phyloP scores from a whole-genome alignment of 2,888 invertebrate genomes.

The Pelosia muscerda region DNA sequence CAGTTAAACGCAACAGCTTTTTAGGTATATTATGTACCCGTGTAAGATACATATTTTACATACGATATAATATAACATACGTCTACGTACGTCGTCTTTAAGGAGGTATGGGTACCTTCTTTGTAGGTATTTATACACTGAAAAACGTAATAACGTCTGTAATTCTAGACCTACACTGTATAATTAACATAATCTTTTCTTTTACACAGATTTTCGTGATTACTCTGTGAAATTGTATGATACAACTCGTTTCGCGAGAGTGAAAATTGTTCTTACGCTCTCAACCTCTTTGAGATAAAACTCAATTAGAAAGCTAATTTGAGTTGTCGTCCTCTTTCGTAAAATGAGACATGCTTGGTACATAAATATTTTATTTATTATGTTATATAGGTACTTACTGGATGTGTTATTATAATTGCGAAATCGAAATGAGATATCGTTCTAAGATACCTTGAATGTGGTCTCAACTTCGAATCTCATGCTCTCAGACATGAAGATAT shows the following conservation, averaged over 20 bases:
- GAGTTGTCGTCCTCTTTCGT: constrained; percentile 46
- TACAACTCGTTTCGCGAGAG: constrained; percentile 59
- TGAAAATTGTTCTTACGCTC: constrained; percentile 64
- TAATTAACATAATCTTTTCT: neutral
- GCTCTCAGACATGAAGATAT: constrained; percentile 15
- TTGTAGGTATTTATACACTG: neutral
- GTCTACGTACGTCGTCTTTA: too few species aligned
- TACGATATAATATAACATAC: too few species aligned
- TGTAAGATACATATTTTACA: too few species aligned
- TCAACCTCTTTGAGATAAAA: constrained; percentile 60
- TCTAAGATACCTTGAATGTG: constrained; percentile 19
- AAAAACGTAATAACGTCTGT: neutral
- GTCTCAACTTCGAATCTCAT: constrained; percentile 22
- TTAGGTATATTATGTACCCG: too few species aligned
- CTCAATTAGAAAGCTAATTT: constrained; percentile 61
- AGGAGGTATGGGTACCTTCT: too few species aligned
- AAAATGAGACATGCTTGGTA: constrained; percentile 16
- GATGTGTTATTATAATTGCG: constrained; percentile 31
- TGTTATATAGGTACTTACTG: constrained; percentile 28
- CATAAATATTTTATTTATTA: constrained; percentile 42
- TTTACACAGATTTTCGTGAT: neutral
- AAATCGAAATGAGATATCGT: constrained; percentile 35
- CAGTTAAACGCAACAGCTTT: too few species aligned
- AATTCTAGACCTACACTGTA: neutral
- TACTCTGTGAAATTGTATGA: constrained; percentile 47